Percentiles rank a stretch among this genome's conserved stretches.
phyloP scores from a whole-genome alignment of 2,113 vertebrate species.

The Pachycephala philippinensis region DNA sequence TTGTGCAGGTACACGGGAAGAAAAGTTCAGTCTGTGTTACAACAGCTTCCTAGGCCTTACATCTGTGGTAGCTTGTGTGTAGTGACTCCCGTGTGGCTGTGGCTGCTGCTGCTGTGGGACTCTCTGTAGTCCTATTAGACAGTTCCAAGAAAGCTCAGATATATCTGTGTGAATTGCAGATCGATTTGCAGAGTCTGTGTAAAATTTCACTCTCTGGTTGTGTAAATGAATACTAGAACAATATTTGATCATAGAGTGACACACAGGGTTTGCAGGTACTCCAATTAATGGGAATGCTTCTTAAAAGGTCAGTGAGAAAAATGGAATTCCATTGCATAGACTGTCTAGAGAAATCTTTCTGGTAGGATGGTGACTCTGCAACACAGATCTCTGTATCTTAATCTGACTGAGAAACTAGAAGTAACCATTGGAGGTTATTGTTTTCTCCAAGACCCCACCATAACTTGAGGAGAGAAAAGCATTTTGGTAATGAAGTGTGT shows the following conservation, averaged over 20 bases:
- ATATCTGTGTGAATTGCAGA: background rate
- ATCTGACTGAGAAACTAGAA: background rate
- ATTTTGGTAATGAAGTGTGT: background rate
- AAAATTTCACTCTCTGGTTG: background rate
- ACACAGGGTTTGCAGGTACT: background rate
- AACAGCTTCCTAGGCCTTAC: background rate
- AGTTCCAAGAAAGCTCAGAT: background rate
- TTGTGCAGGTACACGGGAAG: background rate
- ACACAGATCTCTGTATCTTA: background rate
- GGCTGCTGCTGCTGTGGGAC: background rate
- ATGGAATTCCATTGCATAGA: background rate
- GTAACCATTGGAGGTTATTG: background rate
- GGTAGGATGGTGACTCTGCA: background rate
- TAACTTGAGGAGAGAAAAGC: background rate
- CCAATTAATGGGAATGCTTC: background rate
- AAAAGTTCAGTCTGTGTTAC: background rate
- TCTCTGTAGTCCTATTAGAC: background rate
- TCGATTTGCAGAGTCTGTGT: background rate
- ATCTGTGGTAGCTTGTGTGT: background rate
- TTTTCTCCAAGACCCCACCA: background rate
- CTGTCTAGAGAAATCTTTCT: background rate
- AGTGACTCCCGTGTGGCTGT: accelerated
- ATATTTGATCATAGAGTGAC: background rate
- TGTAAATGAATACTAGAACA: background rate
- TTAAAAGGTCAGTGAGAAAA: background rate